Conservation (phyloP, 2,797 vertebrate genomes). For the Acrocephalus scirpaceus region DNA sequence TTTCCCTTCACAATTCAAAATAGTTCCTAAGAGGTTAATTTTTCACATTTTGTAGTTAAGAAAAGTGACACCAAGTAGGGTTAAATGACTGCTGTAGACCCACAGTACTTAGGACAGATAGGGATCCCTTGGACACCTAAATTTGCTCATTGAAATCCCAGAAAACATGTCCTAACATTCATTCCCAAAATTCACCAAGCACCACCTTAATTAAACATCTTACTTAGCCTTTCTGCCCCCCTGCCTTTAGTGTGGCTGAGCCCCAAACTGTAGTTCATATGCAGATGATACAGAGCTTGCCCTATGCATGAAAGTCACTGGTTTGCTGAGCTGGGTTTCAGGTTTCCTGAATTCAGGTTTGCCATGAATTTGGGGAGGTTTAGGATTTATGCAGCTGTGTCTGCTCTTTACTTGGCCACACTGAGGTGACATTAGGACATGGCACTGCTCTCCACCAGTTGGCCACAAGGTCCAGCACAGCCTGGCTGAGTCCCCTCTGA, state of each 20-base stretch:
- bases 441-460: background rate
- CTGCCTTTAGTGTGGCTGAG: background rate
- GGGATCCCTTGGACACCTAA: background rate
- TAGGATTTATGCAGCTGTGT: background rate
- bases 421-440: background rate
- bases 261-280: background rate
- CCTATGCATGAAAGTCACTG: background rate
- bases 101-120: background rate
- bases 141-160: background rate
- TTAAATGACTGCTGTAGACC: background rate
- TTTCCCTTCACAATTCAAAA: background rate
- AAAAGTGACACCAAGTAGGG: background rate
- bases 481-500: background rate
- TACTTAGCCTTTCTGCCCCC: background rate
- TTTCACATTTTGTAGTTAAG: background rate
- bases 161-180: background rate
- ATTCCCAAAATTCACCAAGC: background rate
- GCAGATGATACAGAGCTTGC: background rate
- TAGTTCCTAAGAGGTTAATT: background rate
- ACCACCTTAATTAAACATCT: background rate
- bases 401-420: background rate
- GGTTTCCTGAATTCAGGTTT: background rate
- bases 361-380: background rate
- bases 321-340: background rate
- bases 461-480: background rate